Base-by-base conservation (phyloP, 2,113 vertebrate genomes). In the Anarrhichthys ocellatus region DNA sequence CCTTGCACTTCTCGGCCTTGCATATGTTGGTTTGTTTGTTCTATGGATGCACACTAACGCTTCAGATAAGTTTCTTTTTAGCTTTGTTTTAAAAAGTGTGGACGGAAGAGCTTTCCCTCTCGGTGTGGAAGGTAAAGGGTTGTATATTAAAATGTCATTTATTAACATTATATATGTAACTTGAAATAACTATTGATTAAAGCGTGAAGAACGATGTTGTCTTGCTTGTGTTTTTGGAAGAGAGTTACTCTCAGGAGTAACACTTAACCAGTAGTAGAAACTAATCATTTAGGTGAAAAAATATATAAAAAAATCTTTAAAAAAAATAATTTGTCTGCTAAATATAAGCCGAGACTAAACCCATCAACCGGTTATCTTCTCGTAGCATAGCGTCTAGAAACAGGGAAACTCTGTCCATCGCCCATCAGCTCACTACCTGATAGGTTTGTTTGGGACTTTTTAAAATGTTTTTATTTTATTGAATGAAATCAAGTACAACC, bases 131-230 rank as follows among this genome's bases (percentile, higher is more conserved):
- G 64, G 79, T 48, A 84, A 84, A 88, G 86, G 89, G 88, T 92
- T 93, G 90, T 93, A 93, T 91, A 92, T 92, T 91, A 85, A 91
- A 93, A 87, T 92, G 90, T 83, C 93, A 92, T 93, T 94, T 92
- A 92, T 85, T 90, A 93, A 90, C 90, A 91, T 87, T 88, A 81
- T 89, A 80, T 89, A 92, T 93, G 89, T 93, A 91, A 87, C 87
- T 92, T 93, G 85, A 94, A 90, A 85, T 89, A 82, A 93, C 38
- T 89, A 93, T 91, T 74, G 67, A 94, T 92, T 92, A 93, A 93
- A 92, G 87, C 80, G 84, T 87, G 81, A 66, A 22, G 56, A 88
- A 82, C 90, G n/a, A 9, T 15, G 24, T 34, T 56, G 8, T 74
- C 17, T 44, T 73, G 18, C 17, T 56, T 71, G 17, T 78, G 54